Evolutionary conservation across 2,888 invertebrate species (phyloP), one percentile per base, ranked within the genome.

Genomic region (Xestia ashworthii): DNA sequence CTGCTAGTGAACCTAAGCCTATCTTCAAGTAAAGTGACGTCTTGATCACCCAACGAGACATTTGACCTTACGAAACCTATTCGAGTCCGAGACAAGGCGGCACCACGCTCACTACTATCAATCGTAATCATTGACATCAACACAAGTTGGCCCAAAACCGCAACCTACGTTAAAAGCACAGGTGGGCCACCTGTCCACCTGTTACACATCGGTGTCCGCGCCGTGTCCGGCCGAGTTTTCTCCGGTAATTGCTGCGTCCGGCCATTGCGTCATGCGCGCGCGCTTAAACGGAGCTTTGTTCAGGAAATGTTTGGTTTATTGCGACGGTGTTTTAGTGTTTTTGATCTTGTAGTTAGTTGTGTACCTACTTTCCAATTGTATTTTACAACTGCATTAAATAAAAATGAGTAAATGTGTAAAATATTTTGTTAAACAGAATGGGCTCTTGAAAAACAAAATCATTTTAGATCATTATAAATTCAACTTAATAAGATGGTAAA

Each of bases 231-330:
- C 73, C 89, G 80, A 78, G 89, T 89, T 92, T 91, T 91, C 91
- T 89, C 91, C 89, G 73, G 86, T 90, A 89, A 91, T 91, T 86
- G 88, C 83, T 68, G 81, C 84, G 75, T 83, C 84, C 83, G 86
- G 83, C 55, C 60, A 38, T 86, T 86, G 71, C 86, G 74, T 83
- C 80, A 80, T 70, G 77, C 83, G 76, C 81, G 66, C 76, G 79
- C 79, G 65, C 73, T 25, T 65, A 66, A 55, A 69, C 78, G 65
- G 58, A 82, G 83, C 70, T 84, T 84, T 85, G 75, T 84, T 84
- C 79, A 82, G 83, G 83, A 85, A 82, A 85, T 75, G 83, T 75
- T 71, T 32, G 32, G 25, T 65, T 70, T 81, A 71, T 53, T 55
- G 69, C n/a, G 58, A 55, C 44, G 14, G 5, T 60, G 53, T 64